Evolutionary conservation across 1,140 invertebrate genomes (phyloP).

Genomic region (Thaumatotibia leucotreta): DNA sequence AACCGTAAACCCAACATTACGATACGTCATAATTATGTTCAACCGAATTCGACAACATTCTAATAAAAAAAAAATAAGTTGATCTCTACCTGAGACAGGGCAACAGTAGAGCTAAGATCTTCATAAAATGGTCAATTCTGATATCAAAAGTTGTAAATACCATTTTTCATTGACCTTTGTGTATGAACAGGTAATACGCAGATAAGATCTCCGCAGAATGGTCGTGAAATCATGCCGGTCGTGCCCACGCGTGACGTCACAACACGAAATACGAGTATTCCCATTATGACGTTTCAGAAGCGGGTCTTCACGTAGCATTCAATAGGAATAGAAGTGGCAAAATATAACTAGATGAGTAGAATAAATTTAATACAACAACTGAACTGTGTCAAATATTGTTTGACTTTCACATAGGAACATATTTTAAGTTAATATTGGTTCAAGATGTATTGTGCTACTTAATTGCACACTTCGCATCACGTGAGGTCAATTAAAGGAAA

Average conservation of each 20-base stretch:
- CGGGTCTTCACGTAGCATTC: slow-evolving; percentile 38
- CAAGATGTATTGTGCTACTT: too few relatives aligned
- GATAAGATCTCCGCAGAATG: slow-evolving; percentile 28
- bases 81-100: background rate
- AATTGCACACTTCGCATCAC: too few relatives aligned
- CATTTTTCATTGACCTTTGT: background rate
- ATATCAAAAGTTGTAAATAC: background rate
- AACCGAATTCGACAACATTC: background rate
- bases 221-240: background rate
- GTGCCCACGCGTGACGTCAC: slow-evolving; percentile 20
- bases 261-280: slow-evolving; percentile 11
- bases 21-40: background rate
- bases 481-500: too few relatives aligned
- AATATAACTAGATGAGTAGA: too few relatives aligned
- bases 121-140: background rate
- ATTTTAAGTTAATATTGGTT: too few relatives aligned
- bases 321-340: slow-evolving; percentile 26
- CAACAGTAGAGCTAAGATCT: background rate
- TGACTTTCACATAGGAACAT: too few relatives aligned
- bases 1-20: background rate
- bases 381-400: too few relatives aligned
- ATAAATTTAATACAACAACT: too few relatives aligned
- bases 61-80: background rate
- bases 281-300: slow-evolving; percentile 11
- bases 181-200: background rate